These are phyloP conservation scores for Pagetopsis macropterus DNA, from an alignment of 2,797 vertebrate species.

Conservation along the genomic window DNA sequence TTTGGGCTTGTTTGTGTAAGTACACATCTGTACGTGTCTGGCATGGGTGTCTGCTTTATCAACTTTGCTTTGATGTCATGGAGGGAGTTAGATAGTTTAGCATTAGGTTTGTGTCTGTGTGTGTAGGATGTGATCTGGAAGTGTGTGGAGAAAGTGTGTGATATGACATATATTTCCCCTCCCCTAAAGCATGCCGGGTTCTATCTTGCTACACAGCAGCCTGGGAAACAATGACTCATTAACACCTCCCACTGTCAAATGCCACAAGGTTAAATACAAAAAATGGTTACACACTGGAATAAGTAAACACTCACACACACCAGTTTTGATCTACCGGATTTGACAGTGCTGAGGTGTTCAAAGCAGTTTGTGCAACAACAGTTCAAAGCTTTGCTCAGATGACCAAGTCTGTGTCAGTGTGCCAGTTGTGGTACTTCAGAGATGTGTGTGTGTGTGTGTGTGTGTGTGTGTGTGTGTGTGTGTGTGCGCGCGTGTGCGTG, in stretches of 20 bases:
- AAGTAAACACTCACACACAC: slow-evolving; percentile 2
- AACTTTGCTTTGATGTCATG: slow-evolving; percentile 69
- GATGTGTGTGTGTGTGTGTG: background rate
- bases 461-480: no score
- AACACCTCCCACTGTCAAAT: slow-evolving; percentile 58
- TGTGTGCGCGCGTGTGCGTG: no score
- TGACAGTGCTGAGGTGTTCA: slow-evolving; percentile 46
- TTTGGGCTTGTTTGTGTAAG: slow-evolving; percentile 33
- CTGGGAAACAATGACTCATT: slow-evolving; percentile 73
- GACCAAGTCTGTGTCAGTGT: slow-evolving; percentile 43
- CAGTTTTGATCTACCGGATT: slow-evolving; percentile 59
- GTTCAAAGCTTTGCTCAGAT: slow-evolving; percentile 53
- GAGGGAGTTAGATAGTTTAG: slow-evolving; percentile 43
- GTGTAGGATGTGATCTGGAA: slow-evolving; percentile 38
- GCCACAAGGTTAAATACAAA: slow-evolving; percentile 46
- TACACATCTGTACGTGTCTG: slow-evolving; percentile 23
- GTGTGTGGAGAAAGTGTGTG: slow-evolving; percentile 35
- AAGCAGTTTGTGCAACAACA: slow-evolving; percentile 45
- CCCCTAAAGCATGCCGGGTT: slow-evolving; percentile 53
- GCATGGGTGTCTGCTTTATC: slow-evolving; percentile 54
- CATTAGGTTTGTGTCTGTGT: slow-evolving; percentile 31
- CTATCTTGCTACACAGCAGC: slow-evolving; percentile 72
- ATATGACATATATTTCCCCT: slow-evolving; percentile 36
- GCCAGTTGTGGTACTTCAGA: slow-evolving; percentile 14
- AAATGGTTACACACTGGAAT: background rate